A percentile compares a stretch with the other conserved stretches of the same genome.
These are phyloP conservation scores for Oeneis ivallda DNA, from an alignment of 2,888 invertebrate species.

Conservation along the genomic window DNA sequence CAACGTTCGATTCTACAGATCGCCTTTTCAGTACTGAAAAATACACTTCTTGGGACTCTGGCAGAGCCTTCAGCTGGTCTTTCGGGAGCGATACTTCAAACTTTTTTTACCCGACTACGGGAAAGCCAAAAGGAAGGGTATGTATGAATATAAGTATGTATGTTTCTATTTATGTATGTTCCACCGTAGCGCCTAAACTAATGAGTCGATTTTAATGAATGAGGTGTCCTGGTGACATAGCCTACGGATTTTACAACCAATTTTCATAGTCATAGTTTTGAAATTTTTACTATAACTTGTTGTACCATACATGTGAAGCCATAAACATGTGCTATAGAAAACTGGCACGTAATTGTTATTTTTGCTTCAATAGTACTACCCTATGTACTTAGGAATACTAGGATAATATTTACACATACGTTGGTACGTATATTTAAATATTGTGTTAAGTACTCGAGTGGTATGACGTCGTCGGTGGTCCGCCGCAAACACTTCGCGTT, in stretches of 20 bases:
- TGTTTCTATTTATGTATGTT: too few relatives aligned
- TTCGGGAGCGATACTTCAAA: too few relatives aligned
- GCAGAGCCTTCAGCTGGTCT: neutral
- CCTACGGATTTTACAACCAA: too few relatives aligned
- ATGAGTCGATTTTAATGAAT: too few relatives aligned
- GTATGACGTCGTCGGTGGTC: constrained; percentile 66
- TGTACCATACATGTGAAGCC: neutral
- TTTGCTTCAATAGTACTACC: constrained; percentile 1
- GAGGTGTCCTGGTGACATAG: too few relatives aligned
- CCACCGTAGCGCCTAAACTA: too few relatives aligned
- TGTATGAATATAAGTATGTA: too few relatives aligned
- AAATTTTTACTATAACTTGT: neutral
- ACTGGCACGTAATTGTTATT: constrained; percentile 11
- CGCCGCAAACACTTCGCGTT: constrained; percentile 61
- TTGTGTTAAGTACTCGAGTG: constrained; percentile 43
- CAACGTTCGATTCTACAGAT: neutral
- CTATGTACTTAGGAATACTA: neutral
- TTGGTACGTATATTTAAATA: constrained; percentile 37
- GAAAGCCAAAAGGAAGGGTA: too few relatives aligned
- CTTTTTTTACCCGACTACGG: too few relatives aligned
- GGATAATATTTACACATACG: constrained; percentile 2
- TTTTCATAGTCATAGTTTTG: too few relatives aligned
- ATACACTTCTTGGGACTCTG: too few relatives aligned
- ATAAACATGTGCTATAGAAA: constrained; percentile 9
- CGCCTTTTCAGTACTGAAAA: neutral